phyloP scores from a whole-genome alignment of 2,888 invertebrate species.

The Disparrhopalites patrizii region DNA sequence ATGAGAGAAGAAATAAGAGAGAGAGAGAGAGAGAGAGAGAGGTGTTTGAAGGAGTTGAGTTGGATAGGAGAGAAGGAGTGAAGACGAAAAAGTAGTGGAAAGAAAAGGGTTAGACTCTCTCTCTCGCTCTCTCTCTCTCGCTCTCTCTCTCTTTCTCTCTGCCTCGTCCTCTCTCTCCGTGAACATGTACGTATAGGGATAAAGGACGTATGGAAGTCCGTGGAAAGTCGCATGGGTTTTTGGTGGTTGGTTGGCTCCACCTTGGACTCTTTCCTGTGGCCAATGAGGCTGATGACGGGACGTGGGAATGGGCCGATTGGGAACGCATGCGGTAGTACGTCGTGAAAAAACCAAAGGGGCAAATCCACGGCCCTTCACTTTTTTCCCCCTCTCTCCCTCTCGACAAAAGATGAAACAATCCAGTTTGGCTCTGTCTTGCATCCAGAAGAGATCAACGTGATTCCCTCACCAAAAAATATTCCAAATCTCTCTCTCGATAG shows the following conservation, averaged over 20 bases:
- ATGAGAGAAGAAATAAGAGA: constrained; percentile 2
- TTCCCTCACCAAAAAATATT: no score
- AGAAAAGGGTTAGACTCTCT: neutral
- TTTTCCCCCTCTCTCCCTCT: constrained; percentile 12
- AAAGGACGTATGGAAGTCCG: constrained; percentile 10
- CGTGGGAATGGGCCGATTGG: constrained; percentile 35
- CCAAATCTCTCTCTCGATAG: no score
- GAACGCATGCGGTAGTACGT: constrained; percentile 37
- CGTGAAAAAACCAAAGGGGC: constrained; percentile 32
- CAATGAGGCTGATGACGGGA: constrained; percentile 16
- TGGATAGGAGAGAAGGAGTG: neutral
- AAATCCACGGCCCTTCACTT: constrained; percentile 30
- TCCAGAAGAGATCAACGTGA: neutral
- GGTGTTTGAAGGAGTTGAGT: neutral
- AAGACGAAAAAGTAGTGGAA: neutral
- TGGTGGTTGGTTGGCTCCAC: constrained; percentile 25
- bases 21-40: neutral
- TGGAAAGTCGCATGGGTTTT: constrained; percentile 22
- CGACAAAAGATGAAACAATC: no score
- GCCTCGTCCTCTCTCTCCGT: neutral
- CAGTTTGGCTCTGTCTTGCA: constrained; percentile 22
- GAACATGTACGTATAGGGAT: neutral
- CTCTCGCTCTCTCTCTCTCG: neutral
- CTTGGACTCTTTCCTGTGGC: constrained; percentile 14
- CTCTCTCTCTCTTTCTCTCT: neutral